Evolutionary conservation across 2,888 invertebrate genomes (phyloP).

Genomic region (Parthenolecanium corni): DNA sequence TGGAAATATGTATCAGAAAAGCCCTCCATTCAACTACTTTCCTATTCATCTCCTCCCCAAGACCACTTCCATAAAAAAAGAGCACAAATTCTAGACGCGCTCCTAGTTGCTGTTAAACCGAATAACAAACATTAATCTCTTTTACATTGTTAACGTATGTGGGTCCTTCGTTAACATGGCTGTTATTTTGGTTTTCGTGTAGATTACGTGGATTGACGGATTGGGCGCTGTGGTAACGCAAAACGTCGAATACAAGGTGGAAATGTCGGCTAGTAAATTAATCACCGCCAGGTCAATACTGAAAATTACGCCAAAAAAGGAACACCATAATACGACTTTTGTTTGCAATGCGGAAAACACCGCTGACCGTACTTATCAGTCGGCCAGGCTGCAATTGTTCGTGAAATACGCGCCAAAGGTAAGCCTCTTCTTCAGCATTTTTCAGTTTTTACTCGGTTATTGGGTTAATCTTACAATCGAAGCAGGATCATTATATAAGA

Average conservation of each 20-base stretch:
- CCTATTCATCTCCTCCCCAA: too few species aligned
- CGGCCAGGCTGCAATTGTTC: slow-evolving; percentile 61
- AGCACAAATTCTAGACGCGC: too few species aligned
- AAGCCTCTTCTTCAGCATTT: not conserved
- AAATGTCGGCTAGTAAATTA: slow-evolving; percentile 52
- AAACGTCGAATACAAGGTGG: slow-evolving; percentile 66
- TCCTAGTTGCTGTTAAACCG: too few species aligned
- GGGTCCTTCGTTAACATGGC: too few species aligned
- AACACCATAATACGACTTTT: slow-evolving; percentile 81
- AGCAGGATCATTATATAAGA: too few species aligned
- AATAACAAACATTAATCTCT: too few species aligned
- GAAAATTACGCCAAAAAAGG: slow-evolving; percentile 70
- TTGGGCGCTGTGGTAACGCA: slow-evolving; percentile 65
- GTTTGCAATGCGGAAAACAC: slow-evolving; percentile 88
- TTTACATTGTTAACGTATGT: too few species aligned
- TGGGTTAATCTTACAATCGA: too few species aligned
- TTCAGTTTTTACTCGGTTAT: too few species aligned
- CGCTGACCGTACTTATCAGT: slow-evolving; percentile 65
- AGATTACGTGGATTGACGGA: slow-evolving; percentile 89
- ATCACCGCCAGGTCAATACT: slow-evolving; percentile 75
- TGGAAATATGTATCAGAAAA: too few species aligned
- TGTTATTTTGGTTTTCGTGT: slow-evolving; percentile 32
- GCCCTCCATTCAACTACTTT: too few species aligned
- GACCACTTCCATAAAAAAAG: too few species aligned
- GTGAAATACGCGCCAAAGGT: slow-evolving; percentile 81